These are phyloP conservation scores for Xenops minutus DNA, from an alignment of 2,797 vertebrate genomes.

Conservation along the genomic window DNA sequence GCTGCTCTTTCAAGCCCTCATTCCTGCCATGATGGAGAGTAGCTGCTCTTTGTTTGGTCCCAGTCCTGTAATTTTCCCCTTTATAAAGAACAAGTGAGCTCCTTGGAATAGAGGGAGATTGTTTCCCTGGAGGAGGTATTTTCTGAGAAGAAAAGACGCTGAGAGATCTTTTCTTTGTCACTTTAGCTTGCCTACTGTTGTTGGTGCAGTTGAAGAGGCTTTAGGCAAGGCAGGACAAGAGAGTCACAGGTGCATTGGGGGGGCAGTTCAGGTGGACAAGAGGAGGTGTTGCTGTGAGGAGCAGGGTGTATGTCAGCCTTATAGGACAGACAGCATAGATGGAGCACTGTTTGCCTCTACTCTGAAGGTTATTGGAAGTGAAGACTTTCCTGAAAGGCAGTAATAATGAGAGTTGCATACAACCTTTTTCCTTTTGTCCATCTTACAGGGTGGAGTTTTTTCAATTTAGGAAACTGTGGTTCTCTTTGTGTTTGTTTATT, in stretches of 20 bases:
- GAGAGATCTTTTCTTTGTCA: neutral
- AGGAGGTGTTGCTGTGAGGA: neutral
- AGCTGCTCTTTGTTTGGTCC: neutral
- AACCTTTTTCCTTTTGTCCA: neutral
- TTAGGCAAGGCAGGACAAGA: neutral
- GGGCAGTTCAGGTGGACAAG: neutral
- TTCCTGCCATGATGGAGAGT: neutral
- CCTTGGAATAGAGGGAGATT: neutral
- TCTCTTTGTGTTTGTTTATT: neutral
- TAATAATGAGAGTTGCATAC: neutral
- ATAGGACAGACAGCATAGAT: neutral
- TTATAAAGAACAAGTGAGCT: neutral
- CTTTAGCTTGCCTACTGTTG: neutral
- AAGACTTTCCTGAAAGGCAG: neutral
- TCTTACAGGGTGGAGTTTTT: neutral
- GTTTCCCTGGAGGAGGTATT: neutral
- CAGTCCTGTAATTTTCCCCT: neutral
- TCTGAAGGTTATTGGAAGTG: accelerated
- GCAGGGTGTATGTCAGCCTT: too few relatives aligned
- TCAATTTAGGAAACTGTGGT: neutral
- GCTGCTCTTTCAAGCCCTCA: neutral
- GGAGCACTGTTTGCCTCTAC: accelerated
- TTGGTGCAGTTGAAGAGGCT: neutral
- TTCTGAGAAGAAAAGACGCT: accelerated
- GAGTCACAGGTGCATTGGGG: accelerated